Base-by-base conservation (phyloP, 2,113 vertebrate species). In the Anarrhichthys ocellatus region DNA sequence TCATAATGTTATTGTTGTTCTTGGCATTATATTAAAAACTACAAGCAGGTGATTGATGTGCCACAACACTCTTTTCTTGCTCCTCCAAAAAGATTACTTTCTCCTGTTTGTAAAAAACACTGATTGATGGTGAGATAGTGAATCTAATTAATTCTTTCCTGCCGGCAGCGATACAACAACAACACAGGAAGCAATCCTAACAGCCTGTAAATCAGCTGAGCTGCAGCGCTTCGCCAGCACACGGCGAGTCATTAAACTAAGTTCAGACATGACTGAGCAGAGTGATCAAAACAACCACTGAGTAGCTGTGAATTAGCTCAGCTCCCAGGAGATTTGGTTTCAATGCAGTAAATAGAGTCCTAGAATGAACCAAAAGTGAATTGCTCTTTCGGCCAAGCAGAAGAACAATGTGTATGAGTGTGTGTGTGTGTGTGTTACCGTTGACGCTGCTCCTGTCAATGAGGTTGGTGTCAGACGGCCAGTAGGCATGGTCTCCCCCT, bases 371-470 rank as follows among this genome's bases (percentile, higher is more conserved):
- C 71, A 38, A 62, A 79, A 76, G 34, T 34, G 34, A 36, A 48
- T 75, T 81, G 4, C 44, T 11, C 48, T 50, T 54, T 68, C 11
- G 42, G 64, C 52, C 54, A 80, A 46, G 50, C 67, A 65, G 17
- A 74, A 58, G 22, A 52, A 76, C 7, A n/a, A 10, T 70, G 32
- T 67, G 78, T 40, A 27, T 42, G 6, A 44, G 54, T 65, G 61
- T 56, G 40, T 17, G 34, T 52, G 70, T 73, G 9, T 6, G 48
- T 40, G 27, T 61, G 88, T 95, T 94, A 99, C 97, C 97, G 1
- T 98, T 99, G 61, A 99, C 94, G 84, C 95, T 98, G 94, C 97
- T 98, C 91, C 97, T 95, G 90, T 99, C 98, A 52, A 98, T 96
- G 80, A 95, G 92, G 89, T 97, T 98, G 82, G 94, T 96, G 90